Percentiles rank a stretch among this genome's conserved stretches.
Conservation (phyloP, 2,113 vertebrate species). For the Tragelaphus imberbis region DNA sequence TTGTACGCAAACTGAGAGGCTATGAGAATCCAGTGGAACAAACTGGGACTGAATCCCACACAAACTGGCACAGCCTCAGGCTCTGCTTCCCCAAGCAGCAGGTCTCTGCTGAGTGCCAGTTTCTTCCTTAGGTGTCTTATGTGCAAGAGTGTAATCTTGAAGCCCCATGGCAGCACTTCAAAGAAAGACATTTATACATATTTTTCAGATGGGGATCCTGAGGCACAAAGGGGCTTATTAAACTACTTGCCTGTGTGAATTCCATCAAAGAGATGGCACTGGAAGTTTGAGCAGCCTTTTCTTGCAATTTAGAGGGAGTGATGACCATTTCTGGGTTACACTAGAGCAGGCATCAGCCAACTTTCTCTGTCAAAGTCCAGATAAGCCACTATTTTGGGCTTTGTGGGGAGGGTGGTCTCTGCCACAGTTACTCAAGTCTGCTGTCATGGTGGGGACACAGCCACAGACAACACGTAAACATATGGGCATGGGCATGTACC, state of each 20-base stretch:
- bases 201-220: neutral
- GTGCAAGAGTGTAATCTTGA: neutral
- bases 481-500: neutral
- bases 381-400: neutral
- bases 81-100: neutral
- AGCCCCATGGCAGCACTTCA: neutral
- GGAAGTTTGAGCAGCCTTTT: neutral
- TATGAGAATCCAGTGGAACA: neutral
- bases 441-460: neutral
- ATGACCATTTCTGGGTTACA: neutral
- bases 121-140: neutral
- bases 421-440: no score
- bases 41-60: neutral
- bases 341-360: neutral
- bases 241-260: neutral
- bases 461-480: neutral
- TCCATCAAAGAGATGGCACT: neutral
- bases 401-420: neutral
- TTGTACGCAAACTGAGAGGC: neutral
- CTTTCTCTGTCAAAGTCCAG: neutral
- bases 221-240: neutral
- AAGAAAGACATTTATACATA: neutral
- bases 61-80: neutral
- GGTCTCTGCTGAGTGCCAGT: neutral
- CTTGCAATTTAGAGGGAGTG: neutral